A percentile compares a stretch with the other conserved stretches of the same genome.
phyloP scores from a whole-genome alignment of 2,888 invertebrate genomes.

The Eustalomyia histrio region DNA sequence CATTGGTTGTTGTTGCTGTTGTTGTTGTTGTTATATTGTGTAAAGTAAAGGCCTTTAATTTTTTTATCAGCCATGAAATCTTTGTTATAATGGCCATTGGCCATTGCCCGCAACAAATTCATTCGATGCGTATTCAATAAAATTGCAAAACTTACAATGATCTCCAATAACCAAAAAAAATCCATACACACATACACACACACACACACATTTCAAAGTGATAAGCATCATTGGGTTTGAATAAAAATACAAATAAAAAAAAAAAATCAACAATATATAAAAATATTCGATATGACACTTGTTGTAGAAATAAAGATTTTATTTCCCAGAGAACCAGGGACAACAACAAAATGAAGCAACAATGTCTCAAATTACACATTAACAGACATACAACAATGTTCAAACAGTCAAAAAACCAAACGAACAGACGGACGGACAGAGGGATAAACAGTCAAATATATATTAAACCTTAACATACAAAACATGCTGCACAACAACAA shows the following conservation, averaged over 20 bases:
- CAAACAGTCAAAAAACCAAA: constrained; percentile 40
- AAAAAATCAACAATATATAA: not conserved
- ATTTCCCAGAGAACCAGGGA: constrained; percentile 62
- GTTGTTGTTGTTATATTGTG: constrained; percentile 24
- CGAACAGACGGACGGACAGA: constrained; percentile 13
- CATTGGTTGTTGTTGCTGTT: not conserved
- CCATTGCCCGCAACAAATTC: constrained; percentile 64
- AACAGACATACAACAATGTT: constrained; percentile 42
- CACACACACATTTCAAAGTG: constrained; percentile 28
- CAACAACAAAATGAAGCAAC: constrained; percentile 60
- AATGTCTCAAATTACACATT: constrained; percentile 63
- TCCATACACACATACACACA: constrained; percentile 1
- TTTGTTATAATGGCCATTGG: constrained; percentile 63
- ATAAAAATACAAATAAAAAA: constrained; percentile 11
- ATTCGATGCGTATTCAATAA: constrained; percentile 67
- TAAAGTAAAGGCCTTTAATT: constrained; percentile 61
- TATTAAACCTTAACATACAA: constrained; percentile 32
- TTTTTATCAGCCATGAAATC: constrained; percentile 66
- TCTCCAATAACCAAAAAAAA: constrained; percentile 60
- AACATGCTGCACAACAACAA: constrained; percentile 29
- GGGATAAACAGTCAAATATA: constrained; percentile 4
- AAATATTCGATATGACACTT: constrained; percentile 64
- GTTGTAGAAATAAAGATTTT: constrained; percentile 64
- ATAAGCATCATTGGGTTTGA: constrained; percentile 63
- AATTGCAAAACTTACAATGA: constrained; percentile 66